A percentile compares a stretch with the other conserved stretches of the same genome.
Conservation (phyloP, 2,888 invertebrate species). For the Dorcus hopei region DNA sequence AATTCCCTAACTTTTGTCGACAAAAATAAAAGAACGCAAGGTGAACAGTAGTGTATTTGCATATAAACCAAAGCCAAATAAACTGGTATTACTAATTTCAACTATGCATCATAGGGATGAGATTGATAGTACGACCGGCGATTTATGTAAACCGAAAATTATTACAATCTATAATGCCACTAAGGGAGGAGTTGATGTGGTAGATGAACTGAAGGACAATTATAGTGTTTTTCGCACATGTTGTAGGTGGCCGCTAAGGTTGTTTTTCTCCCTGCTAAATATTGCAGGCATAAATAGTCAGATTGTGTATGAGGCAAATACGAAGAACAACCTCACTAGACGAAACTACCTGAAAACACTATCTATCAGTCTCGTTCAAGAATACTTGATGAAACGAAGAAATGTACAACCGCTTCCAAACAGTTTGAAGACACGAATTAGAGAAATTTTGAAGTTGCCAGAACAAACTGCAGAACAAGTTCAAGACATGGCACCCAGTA, state of each 20-base stretch:
- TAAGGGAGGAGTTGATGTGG: slow-evolving; percentile 5
- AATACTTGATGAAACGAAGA: neutral
- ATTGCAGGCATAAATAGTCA: slow-evolving; percentile 9
- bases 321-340: neutral
- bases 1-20: slow-evolving; percentile 1
- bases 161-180: slow-evolving; percentile 6
- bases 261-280: slow-evolving; percentile 6
- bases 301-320: neutral
- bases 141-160: neutral
- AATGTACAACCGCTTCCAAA: neutral
- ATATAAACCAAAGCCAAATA: neutral
- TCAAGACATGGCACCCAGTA: neutral
- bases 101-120: neutral
- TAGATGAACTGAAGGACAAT: slow-evolving; percentile 4
- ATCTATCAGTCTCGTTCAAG: neutral
- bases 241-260: slow-evolving; percentile 11
- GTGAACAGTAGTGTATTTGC: slow-evolving; percentile 1
- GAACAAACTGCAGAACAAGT: neutral
- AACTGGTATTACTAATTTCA: neutral
- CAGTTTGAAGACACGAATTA: neutral
- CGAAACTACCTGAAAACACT: neutral
- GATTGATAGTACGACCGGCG: neutral
- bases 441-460: neutral
- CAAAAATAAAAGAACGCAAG: neutral
- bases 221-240: slow-evolving; percentile 3